These are phyloP conservation scores for Trichogramma pretiosum DNA, from an alignment of 1,140 invertebrate species.

Conservation along the genomic window DNA sequence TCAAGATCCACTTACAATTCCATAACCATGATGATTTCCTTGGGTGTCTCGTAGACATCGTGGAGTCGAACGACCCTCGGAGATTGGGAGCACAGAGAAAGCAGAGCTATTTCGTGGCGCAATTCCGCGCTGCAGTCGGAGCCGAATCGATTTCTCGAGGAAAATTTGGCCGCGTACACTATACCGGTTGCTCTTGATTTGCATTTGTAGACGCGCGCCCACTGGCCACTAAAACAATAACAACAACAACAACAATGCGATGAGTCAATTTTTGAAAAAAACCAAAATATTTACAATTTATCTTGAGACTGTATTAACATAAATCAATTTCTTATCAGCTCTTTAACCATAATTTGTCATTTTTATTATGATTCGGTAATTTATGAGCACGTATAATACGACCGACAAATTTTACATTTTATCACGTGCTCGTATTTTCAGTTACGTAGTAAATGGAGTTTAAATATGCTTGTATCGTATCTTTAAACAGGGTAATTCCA, in stretches of 20 bases:
- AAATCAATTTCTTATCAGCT: background rate
- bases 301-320: background rate
- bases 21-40: conserved; percentile 63
- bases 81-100: conserved; percentile 55
- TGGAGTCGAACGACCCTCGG: conserved; percentile 58
- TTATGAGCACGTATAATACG: too few species aligned
- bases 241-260: too few species aligned
- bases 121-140: conserved; percentile 56
- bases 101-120: conserved; percentile 59
- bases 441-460: too few species aligned
- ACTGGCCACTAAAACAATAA: conserved; percentile 56
- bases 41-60: conserved; percentile 64
- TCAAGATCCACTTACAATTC: conserved; percentile 72
- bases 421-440: too few species aligned
- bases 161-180: conserved; percentile 68
- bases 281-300: too few species aligned
- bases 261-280: too few species aligned
- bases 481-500: too few species aligned
- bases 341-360: too few species aligned
- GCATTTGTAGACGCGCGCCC: conserved; percentile 66
- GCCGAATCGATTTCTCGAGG: conserved; percentile 56
- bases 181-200: conserved; percentile 50
- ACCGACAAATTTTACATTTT: too few species aligned
- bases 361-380: too few species aligned
- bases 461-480: too few species aligned